Evolutionary conservation across 2,888 invertebrate genomes (phyloP), one percentile per base, ranked within the genome.

Genomic region (Dasysyrphus tricinctus): DNA sequence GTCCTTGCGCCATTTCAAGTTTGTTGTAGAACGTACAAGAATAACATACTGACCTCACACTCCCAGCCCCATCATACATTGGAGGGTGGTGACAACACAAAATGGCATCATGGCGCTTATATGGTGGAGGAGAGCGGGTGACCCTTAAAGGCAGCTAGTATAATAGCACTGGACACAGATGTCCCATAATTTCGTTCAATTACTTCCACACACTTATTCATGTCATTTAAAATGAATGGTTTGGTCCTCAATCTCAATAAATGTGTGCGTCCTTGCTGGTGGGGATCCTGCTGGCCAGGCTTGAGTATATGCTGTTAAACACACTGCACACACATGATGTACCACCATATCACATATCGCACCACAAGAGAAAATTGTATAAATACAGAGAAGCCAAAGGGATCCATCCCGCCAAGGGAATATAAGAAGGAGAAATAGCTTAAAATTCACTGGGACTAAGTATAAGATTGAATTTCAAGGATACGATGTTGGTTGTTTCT

Each of bases 161-260:
- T 67, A 61, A 82, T 67, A 67, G 72, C 72, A 49, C 59, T 78
- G 78, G 86, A 82, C 86, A 79, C 86, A 86, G 82, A 86, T 82
- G 86, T 79, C 81, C 85, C 73, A 82, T 86, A 82, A 82, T 86
- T 86, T 82, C 75, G 86, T 86, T 82, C 86, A 82, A 86, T 86
- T 86, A 86, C 86, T 79, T 86, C 82, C 78, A 67, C 82, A 79
- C 82, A 82, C 82, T 86, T 86, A 82, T 81, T 82, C 86, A 81
- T 79, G 78, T 74, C 82, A 86, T 86, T 82, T 82, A 82, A 86
- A 86, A 81, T 86, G 86, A 86, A 86, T 86, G 78, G 70, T 79
- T 79, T 69, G 73, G 54, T 75, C 78, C 74, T 82, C 86, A 78
- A 78, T 80, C 74, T 80, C 77, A 80, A 85, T 81, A 81, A 77